Percentiles rank a stretch among this genome's conserved stretches.
phyloP scores from a whole-genome alignment of 2,797 vertebrate species.

The Prunella strophiata region DNA sequence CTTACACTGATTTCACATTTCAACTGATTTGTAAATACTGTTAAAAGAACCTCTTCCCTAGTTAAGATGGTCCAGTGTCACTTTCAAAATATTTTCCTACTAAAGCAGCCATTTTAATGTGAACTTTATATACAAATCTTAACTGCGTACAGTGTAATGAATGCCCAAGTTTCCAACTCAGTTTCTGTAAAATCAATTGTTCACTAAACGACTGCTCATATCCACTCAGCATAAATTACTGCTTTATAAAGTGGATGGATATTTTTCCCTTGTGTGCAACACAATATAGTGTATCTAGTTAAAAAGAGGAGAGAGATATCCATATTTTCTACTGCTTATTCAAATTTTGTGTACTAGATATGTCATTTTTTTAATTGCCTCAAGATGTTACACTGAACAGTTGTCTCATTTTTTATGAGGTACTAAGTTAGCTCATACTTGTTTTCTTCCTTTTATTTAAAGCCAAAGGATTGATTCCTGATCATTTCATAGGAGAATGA shows the following conservation, averaged over 20 bases:
- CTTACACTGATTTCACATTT: neutral
- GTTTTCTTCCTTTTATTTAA: conserved; percentile 36
- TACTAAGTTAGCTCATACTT: conserved; percentile 6
- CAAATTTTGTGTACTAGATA: conserved; percentile 74
- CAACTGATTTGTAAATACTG: neutral
- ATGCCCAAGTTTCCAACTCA: conserved; percentile 45
- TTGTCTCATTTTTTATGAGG: neutral
- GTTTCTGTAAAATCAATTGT: conserved; percentile 73
- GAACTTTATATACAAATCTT: conserved; percentile 47
- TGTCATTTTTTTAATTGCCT: conserved; percentile 29
- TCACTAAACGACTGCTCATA: conserved; percentile 71
- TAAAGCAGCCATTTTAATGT: conserved; percentile 38
- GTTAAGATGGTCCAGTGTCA: neutral
- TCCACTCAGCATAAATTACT: conserved; percentile 81
- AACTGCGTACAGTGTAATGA: conserved; percentile 30
- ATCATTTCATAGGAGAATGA: conserved; percentile 37
- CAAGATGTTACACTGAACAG: neutral
- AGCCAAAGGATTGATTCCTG: conserved; percentile 13
- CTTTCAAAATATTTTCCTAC: neutral
- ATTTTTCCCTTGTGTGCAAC: conserved; percentile 70
- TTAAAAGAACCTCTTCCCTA: neutral
- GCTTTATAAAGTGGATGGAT: conserved; percentile 79
- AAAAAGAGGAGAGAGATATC: conserved; percentile 73
- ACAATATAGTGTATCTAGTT: conserved; percentile 68
- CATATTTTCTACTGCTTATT: conserved; percentile 79